phyloP scores from a whole-genome alignment of 2,797 vertebrate genomes.

The Tarsius wallacei region DNA sequence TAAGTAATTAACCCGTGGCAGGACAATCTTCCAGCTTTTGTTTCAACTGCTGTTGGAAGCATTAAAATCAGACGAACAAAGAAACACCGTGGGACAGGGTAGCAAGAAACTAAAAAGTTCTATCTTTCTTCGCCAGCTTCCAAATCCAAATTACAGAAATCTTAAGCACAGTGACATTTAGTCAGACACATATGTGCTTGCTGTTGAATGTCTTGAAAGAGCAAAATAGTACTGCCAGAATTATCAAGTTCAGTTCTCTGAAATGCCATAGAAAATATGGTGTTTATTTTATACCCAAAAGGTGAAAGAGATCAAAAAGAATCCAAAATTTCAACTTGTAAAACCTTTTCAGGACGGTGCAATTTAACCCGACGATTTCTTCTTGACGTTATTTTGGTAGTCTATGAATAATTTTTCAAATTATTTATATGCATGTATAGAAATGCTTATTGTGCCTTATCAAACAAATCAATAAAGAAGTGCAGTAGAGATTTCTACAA shows the following conservation, averaged over 20 bases:
- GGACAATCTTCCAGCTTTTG: slow-evolving; percentile 37
- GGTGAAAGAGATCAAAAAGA: slow-evolving; percentile 80
- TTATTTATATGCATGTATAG: neutral
- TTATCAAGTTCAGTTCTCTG: slow-evolving; percentile 53
- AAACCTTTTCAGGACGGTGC: slow-evolving; percentile 68
- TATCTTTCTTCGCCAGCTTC: slow-evolving; percentile 68
- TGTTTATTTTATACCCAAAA: slow-evolving; percentile 73
- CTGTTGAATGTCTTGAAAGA: slow-evolving; percentile 73
- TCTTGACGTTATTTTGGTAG: slow-evolving; percentile 64
- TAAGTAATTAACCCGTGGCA: slow-evolving; percentile 65
- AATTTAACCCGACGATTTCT: slow-evolving; percentile 49
- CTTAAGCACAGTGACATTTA: slow-evolving; percentile 75
- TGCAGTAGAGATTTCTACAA: neutral
- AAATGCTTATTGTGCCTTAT: slow-evolving; percentile 45
- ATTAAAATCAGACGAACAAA: slow-evolving; percentile 70
- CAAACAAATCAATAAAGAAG: slow-evolving; percentile 21
- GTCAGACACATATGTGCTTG: slow-evolving; percentile 80
- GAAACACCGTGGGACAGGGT: slow-evolving; percentile 55
- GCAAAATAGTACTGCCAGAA: slow-evolving; percentile 59
- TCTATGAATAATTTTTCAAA: slow-evolving; percentile 43
- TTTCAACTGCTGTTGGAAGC: slow-evolving; percentile 44
- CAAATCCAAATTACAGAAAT: slow-evolving; percentile 82
- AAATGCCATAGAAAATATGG: slow-evolving; percentile 81
- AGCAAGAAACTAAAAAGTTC: slow-evolving; percentile 65
- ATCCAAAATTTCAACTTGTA: slow-evolving; percentile 58